These are phyloP conservation scores for Chionomys nivalis DNA, from an alignment of 2,113 vertebrate genomes.

Conservation along the genomic window DNA sequence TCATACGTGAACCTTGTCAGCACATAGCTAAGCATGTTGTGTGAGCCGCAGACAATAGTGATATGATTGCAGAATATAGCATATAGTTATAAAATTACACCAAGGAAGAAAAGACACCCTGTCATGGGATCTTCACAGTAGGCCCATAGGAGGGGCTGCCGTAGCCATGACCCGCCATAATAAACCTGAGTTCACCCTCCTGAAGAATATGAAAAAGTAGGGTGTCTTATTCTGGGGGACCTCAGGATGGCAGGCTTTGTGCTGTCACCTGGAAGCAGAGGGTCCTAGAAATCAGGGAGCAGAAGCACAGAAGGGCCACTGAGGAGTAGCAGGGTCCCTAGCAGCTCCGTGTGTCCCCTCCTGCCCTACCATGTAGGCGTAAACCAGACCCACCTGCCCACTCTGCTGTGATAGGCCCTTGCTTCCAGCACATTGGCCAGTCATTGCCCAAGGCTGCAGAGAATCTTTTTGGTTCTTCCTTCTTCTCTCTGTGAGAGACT, in stretches of 20 bases:
- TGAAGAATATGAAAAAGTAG: constrained; percentile 88
- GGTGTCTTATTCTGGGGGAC: constrained; percentile 80
- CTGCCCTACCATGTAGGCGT: no score
- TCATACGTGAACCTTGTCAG: background rate
- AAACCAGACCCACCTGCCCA: background rate
- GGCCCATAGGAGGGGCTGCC: background rate
- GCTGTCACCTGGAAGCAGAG: constrained; percentile 88
- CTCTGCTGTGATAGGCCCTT: background rate
- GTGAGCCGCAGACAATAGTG: background rate
- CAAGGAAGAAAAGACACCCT: background rate
- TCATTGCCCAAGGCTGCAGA: background rate
- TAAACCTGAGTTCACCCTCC: constrained; percentile 73
- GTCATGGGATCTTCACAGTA: background rate
- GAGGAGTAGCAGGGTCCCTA: constrained; percentile 79
- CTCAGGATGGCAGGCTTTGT: constrained; percentile 86
- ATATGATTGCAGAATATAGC: background rate
- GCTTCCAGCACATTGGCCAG: background rate
- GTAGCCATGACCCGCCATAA: constrained; percentile 70
- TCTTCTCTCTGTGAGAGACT: background rate
- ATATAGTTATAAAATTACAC: background rate
- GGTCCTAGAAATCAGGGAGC: constrained; percentile 92
- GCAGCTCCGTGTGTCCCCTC: constrained; percentile 60
- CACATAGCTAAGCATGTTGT: background rate
- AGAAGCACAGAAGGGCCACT: constrained; percentile 89
- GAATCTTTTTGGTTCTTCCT: background rate